Conservation (phyloP, 1,140 invertebrate genomes). For the Teleogryllus occipitalis region DNA sequence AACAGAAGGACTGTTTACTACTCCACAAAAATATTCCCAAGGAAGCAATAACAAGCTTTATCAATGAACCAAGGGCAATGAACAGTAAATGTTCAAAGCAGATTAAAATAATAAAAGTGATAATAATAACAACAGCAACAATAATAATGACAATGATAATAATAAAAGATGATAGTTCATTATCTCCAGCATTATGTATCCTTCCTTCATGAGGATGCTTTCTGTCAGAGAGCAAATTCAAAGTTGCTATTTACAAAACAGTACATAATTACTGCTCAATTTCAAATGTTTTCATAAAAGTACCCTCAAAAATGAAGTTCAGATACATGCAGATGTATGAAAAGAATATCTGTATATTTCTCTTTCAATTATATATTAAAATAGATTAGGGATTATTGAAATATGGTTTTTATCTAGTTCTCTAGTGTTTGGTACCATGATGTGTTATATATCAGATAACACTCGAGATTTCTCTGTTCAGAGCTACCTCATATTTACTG, state of each 20-base stretch:
- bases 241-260: neutral
- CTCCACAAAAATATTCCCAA: neutral
- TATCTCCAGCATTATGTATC: neutral
- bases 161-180: neutral
- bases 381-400: slow-evolving; percentile 1
- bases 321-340: neutral
- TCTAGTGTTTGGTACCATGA: neutral
- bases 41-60: neutral
- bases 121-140: too few relatives aligned
- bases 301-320: neutral
- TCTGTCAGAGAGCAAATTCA: neutral
- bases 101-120: neutral
- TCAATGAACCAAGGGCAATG: neutral
- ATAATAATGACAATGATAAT: too few relatives aligned
- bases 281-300: neutral
- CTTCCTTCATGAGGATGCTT: neutral
- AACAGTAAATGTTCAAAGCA: neutral
- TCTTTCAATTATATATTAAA: neutral
- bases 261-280: neutral
- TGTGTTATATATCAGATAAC: neutral
- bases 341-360: neutral
- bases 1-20: neutral
- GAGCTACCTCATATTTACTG: neutral
- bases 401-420: neutral
- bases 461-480: neutral